Evolutionary conservation across 2,888 invertebrate species (phyloP), one percentile per base, ranked within the genome.

Genomic region (Tipula helvola): DNA sequence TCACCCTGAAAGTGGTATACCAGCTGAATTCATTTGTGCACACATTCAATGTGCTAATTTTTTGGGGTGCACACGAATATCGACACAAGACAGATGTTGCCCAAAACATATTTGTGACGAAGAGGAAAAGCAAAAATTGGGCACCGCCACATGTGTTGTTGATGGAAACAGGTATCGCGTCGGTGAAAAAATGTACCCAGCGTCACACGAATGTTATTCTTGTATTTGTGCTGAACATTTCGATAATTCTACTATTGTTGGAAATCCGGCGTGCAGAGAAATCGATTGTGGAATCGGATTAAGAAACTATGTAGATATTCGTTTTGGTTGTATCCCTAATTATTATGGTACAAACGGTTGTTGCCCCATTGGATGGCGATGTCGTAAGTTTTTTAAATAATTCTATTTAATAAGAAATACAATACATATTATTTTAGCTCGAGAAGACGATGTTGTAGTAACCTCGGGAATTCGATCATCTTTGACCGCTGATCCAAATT

Each of bases 91-190:
- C 3, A 87, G 57, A 13, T 89, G 89, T 85, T 87, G 87, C n/a
- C 88, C 88, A 57, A 71, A 28, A 12, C 86, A 87, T 47, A 71
- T 85, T 36, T 89, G 88, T 87, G 86, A 86, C 5, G 88, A 88
- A 87, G 88, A 52, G 4, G 36, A 36, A 86, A 52, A 42, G 90
- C 91, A 87, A 92, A 91, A 8, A 16, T 18, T 85, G 13, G 28
- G 28, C 10, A 28, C 28, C 10, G 5, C 44, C 16, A 85, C 39
- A 1, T 93, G 93, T 87, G 91, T 92, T 83, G 91, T 92, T 0
- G 93, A 93, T 71, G 92, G 92, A 0, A 90, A 91, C 87, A 90
- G 90, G 0, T 93, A 92, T 89, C 91, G 90, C 87, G 92, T 92
- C 87, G 93, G 93, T 0, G 91, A 93, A 88, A 89, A 90, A 2